phyloP scores from a whole-genome alignment of 37 sponge, comb jelly and placozoan genomes.

The Agelas oroides region DNA sequence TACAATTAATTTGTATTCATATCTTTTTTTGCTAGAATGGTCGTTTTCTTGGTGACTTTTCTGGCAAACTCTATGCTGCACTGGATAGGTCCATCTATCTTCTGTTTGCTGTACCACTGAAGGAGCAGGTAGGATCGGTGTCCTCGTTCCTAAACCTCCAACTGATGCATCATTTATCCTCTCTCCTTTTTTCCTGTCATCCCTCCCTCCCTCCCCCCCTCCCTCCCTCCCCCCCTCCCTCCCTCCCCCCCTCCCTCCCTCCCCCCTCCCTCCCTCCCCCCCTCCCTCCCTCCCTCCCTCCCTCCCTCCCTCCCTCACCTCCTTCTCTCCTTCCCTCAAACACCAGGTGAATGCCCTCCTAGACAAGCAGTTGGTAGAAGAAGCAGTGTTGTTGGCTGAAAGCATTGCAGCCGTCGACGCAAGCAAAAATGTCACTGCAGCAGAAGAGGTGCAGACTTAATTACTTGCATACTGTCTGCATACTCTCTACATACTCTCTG shows the following conservation, averaged over 20 bases:
- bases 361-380: slow-evolving; percentile 69
- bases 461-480: too few species aligned
- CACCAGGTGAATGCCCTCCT: slow-evolving; percentile 68
- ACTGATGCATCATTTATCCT: slow-evolving; percentile 2
- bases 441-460: slow-evolving; percentile 25
- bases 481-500: too few species aligned
- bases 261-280: background rate
- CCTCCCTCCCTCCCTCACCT: background rate
- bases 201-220: background rate
- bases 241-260: slow-evolving; percentile 1
- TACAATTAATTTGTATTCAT: too few species aligned
- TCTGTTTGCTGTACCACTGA: slow-evolving; percentile 55
- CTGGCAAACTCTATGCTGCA: slow-evolving; percentile 54
- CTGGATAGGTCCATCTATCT: slow-evolving; percentile 56
- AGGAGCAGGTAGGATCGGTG: slow-evolving; percentile 75
- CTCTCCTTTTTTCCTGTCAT: background rate
- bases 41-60: slow-evolving; percentile 39
- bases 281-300: background rate
- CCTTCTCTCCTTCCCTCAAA: background rate
- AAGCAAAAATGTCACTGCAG: slow-evolving; percentile 15
- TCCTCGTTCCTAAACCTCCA: background rate
- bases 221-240: background rate
- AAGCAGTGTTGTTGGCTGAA: slow-evolving; percentile 79
- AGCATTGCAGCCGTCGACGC: slow-evolving; percentile 61
- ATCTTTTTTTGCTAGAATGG: too few species aligned